Conservation (phyloP, 2,797 vertebrate species). For the Enoplosus armatus region DNA sequence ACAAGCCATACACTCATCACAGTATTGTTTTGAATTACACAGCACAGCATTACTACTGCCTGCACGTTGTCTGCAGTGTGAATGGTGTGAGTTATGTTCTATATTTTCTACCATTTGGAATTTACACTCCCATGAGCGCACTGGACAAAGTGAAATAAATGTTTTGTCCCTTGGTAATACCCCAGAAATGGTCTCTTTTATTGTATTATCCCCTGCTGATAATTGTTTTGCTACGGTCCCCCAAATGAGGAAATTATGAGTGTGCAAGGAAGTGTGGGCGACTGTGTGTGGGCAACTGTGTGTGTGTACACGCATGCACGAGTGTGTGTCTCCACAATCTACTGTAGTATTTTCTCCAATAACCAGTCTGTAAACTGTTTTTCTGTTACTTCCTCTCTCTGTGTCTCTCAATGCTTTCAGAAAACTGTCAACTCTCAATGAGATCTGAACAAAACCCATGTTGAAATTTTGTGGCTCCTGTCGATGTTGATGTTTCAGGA, state of each 20-base stretch:
- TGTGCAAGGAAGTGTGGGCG: constrained; percentile 51
- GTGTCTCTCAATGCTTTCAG: constrained; percentile 31
- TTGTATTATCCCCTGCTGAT: constrained; percentile 76
- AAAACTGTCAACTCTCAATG: constrained; percentile 58
- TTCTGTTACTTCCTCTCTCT: constrained; percentile 13
- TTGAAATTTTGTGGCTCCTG: constrained; percentile 55
- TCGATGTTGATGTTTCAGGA: constrained; percentile 68
- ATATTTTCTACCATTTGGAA: constrained; percentile 47
- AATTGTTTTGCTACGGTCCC: constrained; percentile 75
- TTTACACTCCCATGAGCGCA: constrained; percentile 59
- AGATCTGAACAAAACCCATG: constrained; percentile 51
- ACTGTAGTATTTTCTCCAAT: constrained; percentile 64
- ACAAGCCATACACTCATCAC: neutral
- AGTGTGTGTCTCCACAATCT: constrained; percentile 26
- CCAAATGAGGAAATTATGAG: constrained; percentile 75
- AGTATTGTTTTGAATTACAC: constrained; percentile 20
- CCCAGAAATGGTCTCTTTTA: constrained; percentile 76
- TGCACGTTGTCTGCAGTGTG: constrained; percentile 40
- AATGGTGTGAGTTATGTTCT: constrained; percentile 61
- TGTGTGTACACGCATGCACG: neutral
- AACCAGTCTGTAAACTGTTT: constrained; percentile 47
- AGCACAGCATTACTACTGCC: constrained; percentile 35
- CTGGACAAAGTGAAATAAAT: constrained; percentile 81
- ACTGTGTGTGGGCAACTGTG: constrained; percentile 12
- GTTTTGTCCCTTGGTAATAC: constrained; percentile 73